Base-by-base conservation (phyloP, 2,888 invertebrate species). In the Imbricaverruca yamaguchii region DNA sequence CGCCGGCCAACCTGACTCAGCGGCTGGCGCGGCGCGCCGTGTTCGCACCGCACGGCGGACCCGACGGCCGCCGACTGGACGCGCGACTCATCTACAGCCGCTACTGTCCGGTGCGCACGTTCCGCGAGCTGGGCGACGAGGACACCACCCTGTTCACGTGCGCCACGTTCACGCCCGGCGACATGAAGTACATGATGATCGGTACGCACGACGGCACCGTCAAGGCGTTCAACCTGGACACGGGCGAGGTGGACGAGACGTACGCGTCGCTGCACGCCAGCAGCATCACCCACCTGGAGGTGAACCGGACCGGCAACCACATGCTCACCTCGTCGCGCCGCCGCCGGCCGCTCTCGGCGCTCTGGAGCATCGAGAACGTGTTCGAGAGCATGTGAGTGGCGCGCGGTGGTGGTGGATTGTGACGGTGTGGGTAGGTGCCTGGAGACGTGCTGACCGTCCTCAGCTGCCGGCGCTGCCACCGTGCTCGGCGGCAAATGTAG, bases 141-240 rank as follows among this genome's bases (percentile, higher is more conserved):
- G 91, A 91, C 83, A 93, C 93, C 82, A 91, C 92, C 53, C 92
- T 91, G 84, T 94, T 94, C 86, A 93, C 93, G 0, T 92, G 92
- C 85, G 92, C 92, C 86, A 90, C 91, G 82, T 91, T 93, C 85
- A 89, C 90, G 83, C 89, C 90, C 15, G 78, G 23, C 12, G 89
- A 89, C 86, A 90, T 91, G 85, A 90, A 91, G 84, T 90, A 89
- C 85, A 87, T 95, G n/a, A 90, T 96, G 83, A 92, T 96, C 81
- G 98, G 98, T 80, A 96, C 96, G 6, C 94, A 94, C 83, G 91
- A 92, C 65, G 98, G 98, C 21, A 96, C 97, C 86, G 91, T 98
- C 23, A 92, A 95, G 86, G 90, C 95, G 84, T 95, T 93, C 87
- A 97, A 96, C 87, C 88, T 94, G 69, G 92, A 93, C 85, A 93